Evolutionary conservation across 2,797 vertebrate species (phyloP).

Genomic region (Poeciliopsis gracilis): DNA sequence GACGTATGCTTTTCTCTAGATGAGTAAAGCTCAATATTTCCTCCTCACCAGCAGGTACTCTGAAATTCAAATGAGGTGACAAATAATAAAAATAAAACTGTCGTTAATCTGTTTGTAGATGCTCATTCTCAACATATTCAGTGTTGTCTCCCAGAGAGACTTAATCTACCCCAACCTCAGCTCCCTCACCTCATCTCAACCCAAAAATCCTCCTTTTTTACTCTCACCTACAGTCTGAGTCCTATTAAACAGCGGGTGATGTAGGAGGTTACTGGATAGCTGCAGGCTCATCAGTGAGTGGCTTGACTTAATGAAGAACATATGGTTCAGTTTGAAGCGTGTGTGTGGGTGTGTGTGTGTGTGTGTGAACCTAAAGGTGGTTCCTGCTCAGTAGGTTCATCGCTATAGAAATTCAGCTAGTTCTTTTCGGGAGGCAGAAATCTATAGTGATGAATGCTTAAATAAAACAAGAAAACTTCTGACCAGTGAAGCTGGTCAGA

Average conservation of each 20-base stretch:
- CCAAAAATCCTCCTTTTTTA: background rate
- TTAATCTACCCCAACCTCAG: conserved; percentile 3
- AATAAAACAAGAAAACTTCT: conserved; percentile 25
- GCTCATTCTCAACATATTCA: conserved; percentile 32
- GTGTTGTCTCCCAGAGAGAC: conserved; percentile 27
- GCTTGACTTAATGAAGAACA: conserved; percentile 72
- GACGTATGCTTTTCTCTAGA: background rate
- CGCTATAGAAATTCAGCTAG: conserved; percentile 46
- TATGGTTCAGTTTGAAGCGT: conserved; percentile 47
- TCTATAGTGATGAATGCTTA: conserved; percentile 49
- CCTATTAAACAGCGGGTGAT: conserved; percentile 42
- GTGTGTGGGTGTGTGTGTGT: conserved; percentile 27
- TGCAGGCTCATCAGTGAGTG: conserved; percentile 42
- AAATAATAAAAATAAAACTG: conserved; percentile 8
- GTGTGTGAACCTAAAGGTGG: conserved; percentile 34
- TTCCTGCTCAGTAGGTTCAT: conserved; percentile 42
- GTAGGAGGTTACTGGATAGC: conserved; percentile 56
- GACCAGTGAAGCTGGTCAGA: conserved; percentile 28
- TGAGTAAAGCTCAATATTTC: background rate
- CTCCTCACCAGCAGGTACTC: background rate
- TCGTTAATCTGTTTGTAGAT: conserved; percentile 26
- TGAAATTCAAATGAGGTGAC: background rate
- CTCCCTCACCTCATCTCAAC: conserved; percentile 3
- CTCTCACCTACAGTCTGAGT: conserved; percentile 16
- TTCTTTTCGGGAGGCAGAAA: conserved; percentile 39